A percentile compares a stretch with the other conserved stretches of the same genome.
These are phyloP conservation scores for Kradibia gibbosae DNA, from an alignment of 1,140 invertebrate genomes.

Conservation along the genomic window DNA sequence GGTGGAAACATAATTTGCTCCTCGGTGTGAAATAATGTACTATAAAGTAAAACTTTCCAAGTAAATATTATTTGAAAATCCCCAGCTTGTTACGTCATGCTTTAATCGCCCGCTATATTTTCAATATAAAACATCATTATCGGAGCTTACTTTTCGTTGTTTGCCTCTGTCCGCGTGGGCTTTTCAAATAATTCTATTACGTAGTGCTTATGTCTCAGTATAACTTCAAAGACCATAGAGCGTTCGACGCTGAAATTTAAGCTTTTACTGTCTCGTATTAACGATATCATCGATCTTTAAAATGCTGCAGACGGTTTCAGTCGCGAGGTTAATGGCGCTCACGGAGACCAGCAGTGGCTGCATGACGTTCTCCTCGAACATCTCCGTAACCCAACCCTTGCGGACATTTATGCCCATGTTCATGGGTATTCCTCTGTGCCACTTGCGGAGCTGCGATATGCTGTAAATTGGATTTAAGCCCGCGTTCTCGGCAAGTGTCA, in stretches of 20 bases:
- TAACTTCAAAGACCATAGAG: not conserved
- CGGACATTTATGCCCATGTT: constrained; percentile 97
- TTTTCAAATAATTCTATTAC: constrained; percentile 22
- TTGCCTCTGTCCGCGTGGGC: not conserved
- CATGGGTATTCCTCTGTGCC: constrained; percentile 88
- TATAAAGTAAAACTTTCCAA: not conserved
- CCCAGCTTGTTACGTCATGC: no score
- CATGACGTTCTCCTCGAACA: constrained; percentile 96
- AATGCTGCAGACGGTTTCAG: constrained; percentile 97
- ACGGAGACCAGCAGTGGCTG: constrained; percentile 97
- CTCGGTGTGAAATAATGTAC: constrained; percentile 14
- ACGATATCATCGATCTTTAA: constrained; percentile 99
- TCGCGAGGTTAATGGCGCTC: constrained; percentile 93
- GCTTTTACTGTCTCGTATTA: constrained; percentile 66
- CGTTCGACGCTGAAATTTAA: not conserved
- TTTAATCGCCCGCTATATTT: no score
- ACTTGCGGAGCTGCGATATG: constrained; percentile 96
- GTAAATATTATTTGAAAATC: constrained; percentile 13
- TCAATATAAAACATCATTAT: no score
- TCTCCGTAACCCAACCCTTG: constrained; percentile 96
- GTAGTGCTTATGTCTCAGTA: constrained; percentile 17
- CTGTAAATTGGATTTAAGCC: constrained; percentile 98
- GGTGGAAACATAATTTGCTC: constrained; percentile 35
- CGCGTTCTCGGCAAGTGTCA: constrained; percentile 98
- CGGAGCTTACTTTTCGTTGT: not conserved